These are phyloP conservation scores for Drosophila pseudoananassae DNA, from an alignment of 1,140 invertebrate genomes.

Conservation along the genomic window DNA sequence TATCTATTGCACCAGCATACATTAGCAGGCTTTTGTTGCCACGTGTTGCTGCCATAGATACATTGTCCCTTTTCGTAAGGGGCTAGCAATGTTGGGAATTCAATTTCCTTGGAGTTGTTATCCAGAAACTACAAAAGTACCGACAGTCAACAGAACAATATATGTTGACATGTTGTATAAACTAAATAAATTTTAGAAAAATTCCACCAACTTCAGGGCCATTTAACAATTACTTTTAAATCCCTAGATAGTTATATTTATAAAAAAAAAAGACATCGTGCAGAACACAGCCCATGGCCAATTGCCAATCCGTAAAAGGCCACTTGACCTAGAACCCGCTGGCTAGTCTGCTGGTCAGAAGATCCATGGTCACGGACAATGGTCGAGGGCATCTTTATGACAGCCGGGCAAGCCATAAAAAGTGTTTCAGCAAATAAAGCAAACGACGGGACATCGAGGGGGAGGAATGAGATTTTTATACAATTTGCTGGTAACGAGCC, in stretches of 20 bases:
- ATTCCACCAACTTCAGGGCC: background rate
- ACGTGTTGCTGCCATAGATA: conserved; percentile 40
- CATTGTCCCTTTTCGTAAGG: background rate
- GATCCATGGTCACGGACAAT: conserved; percentile 38
- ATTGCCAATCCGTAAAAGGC: conserved; percentile 1
- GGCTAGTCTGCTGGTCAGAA: background rate
- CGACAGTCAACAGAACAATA: no score
- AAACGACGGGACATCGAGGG: conserved; percentile 17
- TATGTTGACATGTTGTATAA: no score
- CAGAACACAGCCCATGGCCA: conserved; percentile 9
- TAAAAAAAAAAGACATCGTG: background rate
- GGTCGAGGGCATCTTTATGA: conserved; percentile 48
- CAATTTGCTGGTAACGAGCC: conserved; percentile 62
- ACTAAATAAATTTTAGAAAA: background rate
- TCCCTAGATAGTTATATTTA: background rate
- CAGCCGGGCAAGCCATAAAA: conserved; percentile 45
- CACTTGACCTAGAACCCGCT: conserved; percentile 14
- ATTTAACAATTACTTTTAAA: background rate
- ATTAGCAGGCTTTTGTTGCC: conserved; percentile 17
- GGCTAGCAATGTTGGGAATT: background rate
- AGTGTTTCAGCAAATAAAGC: conserved; percentile 54
- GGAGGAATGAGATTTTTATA: conserved; percentile 47
- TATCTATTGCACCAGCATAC: conserved; percentile 31
- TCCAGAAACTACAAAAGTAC: no score
- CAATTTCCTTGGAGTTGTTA: background rate